These are phyloP conservation scores for Synodontis membranacea DNA, from an alignment of 2,113 vertebrate species.

Conservation along the genomic window DNA sequence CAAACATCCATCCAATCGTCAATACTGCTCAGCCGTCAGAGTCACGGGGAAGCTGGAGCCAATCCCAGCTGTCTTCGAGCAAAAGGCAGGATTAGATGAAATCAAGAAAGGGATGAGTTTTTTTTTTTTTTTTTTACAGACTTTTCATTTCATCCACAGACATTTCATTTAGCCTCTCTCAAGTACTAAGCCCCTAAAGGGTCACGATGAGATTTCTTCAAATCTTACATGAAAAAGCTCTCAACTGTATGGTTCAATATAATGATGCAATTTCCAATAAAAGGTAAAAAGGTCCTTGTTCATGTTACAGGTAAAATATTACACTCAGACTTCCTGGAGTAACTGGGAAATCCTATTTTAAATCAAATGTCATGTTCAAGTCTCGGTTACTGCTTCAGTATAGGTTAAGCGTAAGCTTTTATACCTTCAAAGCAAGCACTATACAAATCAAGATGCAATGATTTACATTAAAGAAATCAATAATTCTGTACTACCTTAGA, in stretches of 20 bases:
- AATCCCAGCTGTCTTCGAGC: background rate
- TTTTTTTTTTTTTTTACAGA: too few relatives aligned
- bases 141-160: background rate
- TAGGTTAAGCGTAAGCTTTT: constrained; percentile 3
- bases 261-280: background rate
- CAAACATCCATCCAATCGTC: too few relatives aligned
- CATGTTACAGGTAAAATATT: background rate
- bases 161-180: background rate
- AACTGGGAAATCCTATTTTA: background rate
- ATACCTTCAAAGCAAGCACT: background rate
- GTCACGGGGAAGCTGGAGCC: too few relatives aligned
- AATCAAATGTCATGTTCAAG: background rate
- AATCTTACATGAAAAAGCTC: background rate
- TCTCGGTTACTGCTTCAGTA: background rate
- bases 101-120: background rate
- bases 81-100: background rate
- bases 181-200: background rate
- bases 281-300: background rate
- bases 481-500: background rate
- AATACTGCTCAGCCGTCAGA: too few relatives aligned
- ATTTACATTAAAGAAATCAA: background rate
- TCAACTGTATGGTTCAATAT: background rate
- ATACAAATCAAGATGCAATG: background rate
- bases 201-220: background rate
- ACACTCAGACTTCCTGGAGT: background rate